Percentiles rank a stretch among this genome's conserved stretches.
These are phyloP conservation scores for Hormiphora californensis DNA, from an alignment of 37 sponge, comb jelly and placozoan genomes.

Conservation along the genomic window DNA sequence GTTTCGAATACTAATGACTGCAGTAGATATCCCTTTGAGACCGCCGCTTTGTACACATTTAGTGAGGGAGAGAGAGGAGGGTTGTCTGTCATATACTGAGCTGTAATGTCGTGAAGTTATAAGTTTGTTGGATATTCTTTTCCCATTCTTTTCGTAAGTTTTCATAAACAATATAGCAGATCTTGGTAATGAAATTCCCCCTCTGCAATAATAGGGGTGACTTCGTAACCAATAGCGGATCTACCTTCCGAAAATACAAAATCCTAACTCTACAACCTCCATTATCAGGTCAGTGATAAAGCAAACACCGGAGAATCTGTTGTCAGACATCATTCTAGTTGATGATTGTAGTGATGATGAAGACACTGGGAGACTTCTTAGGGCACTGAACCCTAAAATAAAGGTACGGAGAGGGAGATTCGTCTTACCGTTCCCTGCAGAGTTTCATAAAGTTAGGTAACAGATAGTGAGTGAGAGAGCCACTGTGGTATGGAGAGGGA, in stretches of 20 bases:
- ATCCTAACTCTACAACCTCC: background rate
- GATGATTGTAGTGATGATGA: slow-evolving; percentile 90
- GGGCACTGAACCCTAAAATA: slow-evolving; percentile 65
- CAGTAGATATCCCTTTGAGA: too few species aligned
- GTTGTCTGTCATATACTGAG: too few species aligned
- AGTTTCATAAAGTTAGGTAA: too few species aligned
- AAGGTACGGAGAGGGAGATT: slow-evolving; percentile 23
- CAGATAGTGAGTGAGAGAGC: too few species aligned
- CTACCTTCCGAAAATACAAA: background rate
- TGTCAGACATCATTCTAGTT: slow-evolving; percentile 84
- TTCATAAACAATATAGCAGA: background rate
- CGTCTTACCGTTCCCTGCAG: too few species aligned
- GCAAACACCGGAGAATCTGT: slow-evolving; percentile 74
- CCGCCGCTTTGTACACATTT: too few species aligned
- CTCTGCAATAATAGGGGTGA: too few species aligned
- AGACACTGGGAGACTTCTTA: slow-evolving; percentile 54
- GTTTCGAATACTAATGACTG: too few species aligned
- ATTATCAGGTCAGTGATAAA: slow-evolving; percentile 69
- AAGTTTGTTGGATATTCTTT: background rate
- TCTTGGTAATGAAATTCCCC: too few species aligned
- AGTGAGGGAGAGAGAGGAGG: too few species aligned
- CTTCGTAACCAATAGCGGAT: background rate
- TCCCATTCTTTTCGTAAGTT: background rate
- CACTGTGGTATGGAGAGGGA: too few species aligned
- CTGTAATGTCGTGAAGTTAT: slow-evolving; percentile 54